A percentile compares a stretch with the other conserved stretches of the same genome.
These are phyloP conservation scores for Andrena praecox DNA, from an alignment of 2,888 invertebrate species.

Conservation along the genomic window DNA sequence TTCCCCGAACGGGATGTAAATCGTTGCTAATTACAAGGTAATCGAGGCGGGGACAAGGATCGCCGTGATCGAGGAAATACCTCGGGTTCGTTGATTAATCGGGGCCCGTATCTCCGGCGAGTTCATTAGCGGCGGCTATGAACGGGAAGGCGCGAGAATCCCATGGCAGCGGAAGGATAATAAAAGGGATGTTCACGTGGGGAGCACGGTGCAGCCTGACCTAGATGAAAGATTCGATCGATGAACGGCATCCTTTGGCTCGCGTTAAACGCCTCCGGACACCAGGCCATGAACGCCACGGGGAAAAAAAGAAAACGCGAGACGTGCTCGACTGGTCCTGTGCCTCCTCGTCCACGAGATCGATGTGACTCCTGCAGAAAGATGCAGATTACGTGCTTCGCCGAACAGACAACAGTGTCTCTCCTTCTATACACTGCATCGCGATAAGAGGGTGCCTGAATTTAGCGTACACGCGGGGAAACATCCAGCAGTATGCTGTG, in stretches of 20 bases:
- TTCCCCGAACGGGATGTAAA: constrained; percentile 23
- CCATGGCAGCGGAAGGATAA: constrained; percentile 42
- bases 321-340: constrained; percentile 27
- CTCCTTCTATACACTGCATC: constrained; percentile 20
- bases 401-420: constrained; percentile 44
- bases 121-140: constrained; percentile 37
- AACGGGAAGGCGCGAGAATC: constrained; percentile 5
- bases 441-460: background rate
- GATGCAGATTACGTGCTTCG: constrained; percentile 57
- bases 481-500: too few species aligned
- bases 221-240: constrained; percentile 64
- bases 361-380: constrained; percentile 44
- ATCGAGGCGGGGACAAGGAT: constrained; percentile 19
- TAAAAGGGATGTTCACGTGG: constrained; percentile 48
- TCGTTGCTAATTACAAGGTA: constrained; percentile 44
- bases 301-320: constrained; percentile 14
- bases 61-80: constrained; percentile 34
- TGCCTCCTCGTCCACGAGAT: constrained; percentile 26
- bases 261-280: constrained; percentile 48
- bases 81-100: constrained; percentile 48
- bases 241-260: constrained; percentile 57
- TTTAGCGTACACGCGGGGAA: too few species aligned
- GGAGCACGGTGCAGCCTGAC: constrained; percentile 44
- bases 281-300: background rate
- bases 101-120: constrained; percentile 33